Evolutionary conservation across 2,888 invertebrate genomes (phyloP), one percentile per base, ranked within the genome.

Genomic region (Drosophila mettleri): DNA sequence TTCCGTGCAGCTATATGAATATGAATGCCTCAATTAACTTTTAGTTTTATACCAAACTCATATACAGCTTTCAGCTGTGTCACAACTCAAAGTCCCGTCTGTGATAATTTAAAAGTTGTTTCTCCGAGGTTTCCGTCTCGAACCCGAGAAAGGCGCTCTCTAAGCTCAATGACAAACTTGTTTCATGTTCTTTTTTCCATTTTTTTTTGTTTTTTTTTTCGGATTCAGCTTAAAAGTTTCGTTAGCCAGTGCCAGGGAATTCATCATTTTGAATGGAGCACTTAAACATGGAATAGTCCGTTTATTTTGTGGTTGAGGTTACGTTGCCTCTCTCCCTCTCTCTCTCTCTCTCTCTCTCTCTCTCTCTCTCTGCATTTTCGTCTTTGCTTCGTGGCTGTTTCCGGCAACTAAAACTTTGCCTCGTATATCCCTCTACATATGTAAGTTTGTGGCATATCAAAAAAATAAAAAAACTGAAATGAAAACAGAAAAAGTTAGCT

Each of bases 251-350:
- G 36, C 22, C 43, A 34, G 20, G 36, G 54, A 63, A 62, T 71
- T 66, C 53, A 70, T 70, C 62, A 70, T 65, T 65, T 65, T 74
- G 71, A 71, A 62, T 62, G 74, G 59, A 48, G 72, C 71, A 76
- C 76, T 71, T 62, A 62, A 71, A 51, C 43, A 52, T 57, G 10
- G 65, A 70, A 65, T 62, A 65, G 74, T 65, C 58, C 55, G 74
- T 43, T 69, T 70, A 65, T 65, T 65, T 39, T 39, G 62, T 49
- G 48, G 57, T 34, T 60, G 9, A 12, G 48, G 33, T 36, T 67
- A 33, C 9, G 22, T 31, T 36, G 16, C 20, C 10, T 16, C 46
- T n/a, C 33, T 16, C 2, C 34, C 34, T 29, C 24, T 31, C 14
- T 1, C 24, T 3, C 5, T 24, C 5, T 3, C 24, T 5, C 5